phyloP scores from a whole-genome alignment of 2,888 invertebrate species.

The Rotaria macrura region DNA sequence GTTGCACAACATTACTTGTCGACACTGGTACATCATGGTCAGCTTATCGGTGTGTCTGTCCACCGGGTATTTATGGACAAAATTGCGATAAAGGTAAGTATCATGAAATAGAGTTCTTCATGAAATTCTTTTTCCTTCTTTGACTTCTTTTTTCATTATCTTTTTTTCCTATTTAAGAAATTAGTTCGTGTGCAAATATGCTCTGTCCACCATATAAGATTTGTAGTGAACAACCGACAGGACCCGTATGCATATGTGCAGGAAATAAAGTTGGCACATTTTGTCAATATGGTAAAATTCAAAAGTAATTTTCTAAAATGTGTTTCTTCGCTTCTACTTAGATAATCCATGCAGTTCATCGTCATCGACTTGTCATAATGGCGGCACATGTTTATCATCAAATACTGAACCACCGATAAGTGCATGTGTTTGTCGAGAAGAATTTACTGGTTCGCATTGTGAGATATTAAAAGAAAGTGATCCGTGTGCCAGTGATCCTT shows the following conservation, averaged over 20 bases:
- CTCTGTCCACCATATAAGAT: neutral
- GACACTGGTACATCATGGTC: neutral
- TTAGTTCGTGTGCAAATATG: neutral
- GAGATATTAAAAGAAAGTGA: neutral
- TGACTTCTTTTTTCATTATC: neutral
- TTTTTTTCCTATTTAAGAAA: neutral
- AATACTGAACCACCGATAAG: slow-evolving; percentile 1
- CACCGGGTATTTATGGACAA: slow-evolving; percentile 22
- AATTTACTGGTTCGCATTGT: slow-evolving; percentile 25
- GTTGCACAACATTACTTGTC: neutral
- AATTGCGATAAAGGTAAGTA: slow-evolving; percentile 13
- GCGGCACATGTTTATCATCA: slow-evolving; percentile 28
- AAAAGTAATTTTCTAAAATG: neutral
- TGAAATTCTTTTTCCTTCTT: too few relatives aligned
- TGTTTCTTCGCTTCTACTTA: neutral
- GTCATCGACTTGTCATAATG: slow-evolving; percentile 23
- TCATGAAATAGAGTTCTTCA: too few relatives aligned
- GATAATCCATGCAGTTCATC: neutral
- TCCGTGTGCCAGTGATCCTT: slow-evolving; percentile 24
- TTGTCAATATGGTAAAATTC: neutral
- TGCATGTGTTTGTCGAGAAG: slow-evolving; percentile 24
- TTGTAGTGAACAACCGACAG: slow-evolving; percentile 9
- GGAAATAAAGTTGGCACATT: slow-evolving; percentile 6
- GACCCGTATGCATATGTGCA: neutral
- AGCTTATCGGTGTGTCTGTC: slow-evolving; percentile 24